Evolutionary conservation across 2,888 invertebrate species (phyloP), one percentile per base, ranked within the genome.

Genomic region (Eristalis arbustorum): DNA sequence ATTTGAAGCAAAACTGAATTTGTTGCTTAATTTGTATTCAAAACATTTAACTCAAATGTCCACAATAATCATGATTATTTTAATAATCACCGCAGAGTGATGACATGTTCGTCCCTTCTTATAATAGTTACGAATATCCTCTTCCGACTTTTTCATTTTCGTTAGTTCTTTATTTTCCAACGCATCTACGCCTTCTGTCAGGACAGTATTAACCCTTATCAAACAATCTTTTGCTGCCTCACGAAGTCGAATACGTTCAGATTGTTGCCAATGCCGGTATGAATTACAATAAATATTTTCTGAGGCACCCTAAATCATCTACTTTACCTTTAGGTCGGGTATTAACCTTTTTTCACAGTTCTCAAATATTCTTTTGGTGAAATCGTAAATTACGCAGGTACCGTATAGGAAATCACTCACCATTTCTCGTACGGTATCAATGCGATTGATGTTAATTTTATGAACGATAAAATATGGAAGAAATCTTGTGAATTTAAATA

Each of bases 221-320:
- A 77, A 71, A 56, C 14, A 22, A 8, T 25, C 56, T 61, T 13
- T 3, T 25, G 22, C 40, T 14, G 28, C 5, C 31, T 34, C 31
- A 34, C 63, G 22, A 31, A 40, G 18, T 34, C 13, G 61, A 61
- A 68, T 62, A 23, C 34, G 5, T 69, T 28, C 42, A 14, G 68
- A 63, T 57, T 57, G 42, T 31, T 37, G 63, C 68, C 69, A 68
- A 63, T 63, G 69, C 57, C 63, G 63, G 69, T 63, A 69, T 31
- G 77, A 64, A 77, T 69, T 57, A 64, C 28, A 71, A 71, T 77
- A 77, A 77, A 77, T 69, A 63, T 77, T 40, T 56, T 31, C 37
- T 63, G 40, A 57, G 69, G 63, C 77, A 69, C 40, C 64, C 31
- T 77, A 64, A 71, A 77, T 71, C 57, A 63, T 57, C 18, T 22